Conservation (phyloP, 2,888 invertebrate species). For the Noctua janthina region DNA sequence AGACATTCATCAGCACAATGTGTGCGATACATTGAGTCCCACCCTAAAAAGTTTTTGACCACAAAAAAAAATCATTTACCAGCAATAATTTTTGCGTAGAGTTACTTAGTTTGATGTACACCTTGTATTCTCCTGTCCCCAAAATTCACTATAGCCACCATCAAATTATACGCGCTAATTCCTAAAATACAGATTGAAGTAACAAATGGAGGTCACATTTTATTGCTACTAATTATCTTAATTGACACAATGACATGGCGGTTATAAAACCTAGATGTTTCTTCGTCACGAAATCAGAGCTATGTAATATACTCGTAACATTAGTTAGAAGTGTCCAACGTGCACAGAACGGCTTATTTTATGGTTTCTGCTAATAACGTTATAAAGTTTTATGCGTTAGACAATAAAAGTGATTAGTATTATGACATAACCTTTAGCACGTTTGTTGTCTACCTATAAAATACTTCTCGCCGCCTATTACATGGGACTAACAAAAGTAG, state of each 20-base stretch:
- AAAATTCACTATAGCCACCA: neutral
- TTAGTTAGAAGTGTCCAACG: neutral
- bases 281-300: slow-evolving; percentile 21
- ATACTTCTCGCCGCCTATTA: neutral
- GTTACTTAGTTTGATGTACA: too few relatives aligned
- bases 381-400: slow-evolving; percentile 59
- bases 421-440: slow-evolving; percentile 60
- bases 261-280: slow-evolving; percentile 25
- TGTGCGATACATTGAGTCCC: too few relatives aligned
- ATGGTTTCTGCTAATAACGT: slow-evolving; percentile 53
- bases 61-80: too few relatives aligned
- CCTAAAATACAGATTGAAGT: slow-evolving; percentile 9
- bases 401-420: slow-evolving; percentile 57
- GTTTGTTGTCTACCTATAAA: slow-evolving; percentile 11
- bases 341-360: slow-evolving; percentile 50
- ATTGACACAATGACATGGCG: slow-evolving; percentile 12
- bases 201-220: neutral
- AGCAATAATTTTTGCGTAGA: too few relatives aligned
- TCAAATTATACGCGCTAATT: neutral
- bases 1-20: too few relatives aligned
- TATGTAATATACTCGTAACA: neutral
- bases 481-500: too few relatives aligned
- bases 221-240: slow-evolving; percentile 23
- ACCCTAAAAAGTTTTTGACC: too few relatives aligned
- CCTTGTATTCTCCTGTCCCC: too few relatives aligned